Percentiles rank a stretch among this genome's conserved stretches.
Evolutionary conservation across 1,140 invertebrate species (phyloP).

Genomic region (Anoplolepis gracilipes): DNA sequence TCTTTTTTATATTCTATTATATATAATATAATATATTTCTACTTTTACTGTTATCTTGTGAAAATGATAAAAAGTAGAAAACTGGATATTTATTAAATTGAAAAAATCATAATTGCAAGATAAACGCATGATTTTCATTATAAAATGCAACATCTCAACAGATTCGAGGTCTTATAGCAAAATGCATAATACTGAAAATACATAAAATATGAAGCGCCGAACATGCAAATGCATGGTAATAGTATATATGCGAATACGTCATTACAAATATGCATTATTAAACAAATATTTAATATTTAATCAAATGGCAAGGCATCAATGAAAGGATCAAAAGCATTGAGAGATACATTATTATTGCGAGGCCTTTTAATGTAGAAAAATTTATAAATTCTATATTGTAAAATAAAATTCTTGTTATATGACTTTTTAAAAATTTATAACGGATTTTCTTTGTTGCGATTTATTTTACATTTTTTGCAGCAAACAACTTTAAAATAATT

Average conservation of each 20-base stretch:
- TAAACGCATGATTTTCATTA: not conserved
- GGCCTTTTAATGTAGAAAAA: not conserved
- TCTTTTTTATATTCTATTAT: too few species aligned
- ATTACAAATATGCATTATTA: constrained; percentile 39
- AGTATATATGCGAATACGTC: not conserved
- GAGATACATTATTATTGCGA: not conserved
- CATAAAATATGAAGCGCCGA: constrained; percentile 8
- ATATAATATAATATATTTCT: too few species aligned
- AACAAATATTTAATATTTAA: constrained; percentile 46
- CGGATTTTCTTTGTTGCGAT: too few species aligned
- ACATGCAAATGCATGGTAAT: not conserved
- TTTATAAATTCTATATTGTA: not conserved
- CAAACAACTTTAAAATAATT: not conserved
- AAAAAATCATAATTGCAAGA: not conserved
- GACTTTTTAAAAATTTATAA: not conserved
- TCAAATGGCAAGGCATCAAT: not conserved
- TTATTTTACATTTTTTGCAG: not conserved
- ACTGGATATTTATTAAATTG: not conserved
- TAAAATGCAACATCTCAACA: not conserved
- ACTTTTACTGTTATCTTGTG: too few species aligned
- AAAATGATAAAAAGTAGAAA: too few species aligned
- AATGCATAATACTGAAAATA: not conserved
- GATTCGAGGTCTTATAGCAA: not conserved
- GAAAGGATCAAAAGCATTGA: constrained; percentile 6
- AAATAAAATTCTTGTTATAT: not conserved